Evolutionary conservation across 1,140 invertebrate species (phyloP), one percentile per base, ranked within the genome.

Genomic region (Agraylea sexmaculata): DNA sequence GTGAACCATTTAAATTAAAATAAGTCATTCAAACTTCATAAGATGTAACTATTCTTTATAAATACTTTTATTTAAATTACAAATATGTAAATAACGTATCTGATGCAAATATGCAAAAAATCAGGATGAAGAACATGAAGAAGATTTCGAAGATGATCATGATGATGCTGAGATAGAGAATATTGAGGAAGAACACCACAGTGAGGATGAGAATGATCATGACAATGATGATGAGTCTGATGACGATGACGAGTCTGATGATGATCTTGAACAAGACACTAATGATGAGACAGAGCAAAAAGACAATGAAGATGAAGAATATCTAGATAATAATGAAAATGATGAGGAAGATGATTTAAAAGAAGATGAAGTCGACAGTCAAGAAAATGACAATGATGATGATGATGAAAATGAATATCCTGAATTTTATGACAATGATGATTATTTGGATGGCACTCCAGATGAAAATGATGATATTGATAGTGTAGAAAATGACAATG

Each of bases 201-300:
- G 47, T 32, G 43, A 54, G 32, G 51, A 51, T 27, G 52, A 55
- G 40, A 37, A 46, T 31, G 46, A 45, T 20, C 36, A 52, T 11
- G 23, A 46, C 29, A 40, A 51, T 22, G 52, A 53, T 43, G 42
- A 52, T 21, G 51, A 54, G 30, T 45, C 53, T 18, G 47, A 56
- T 25, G 45, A 46, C 21, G 49, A 45, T 40, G 41, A 49, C 17
- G 42, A 51, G 16, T 43, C 59, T 47, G 52, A 59, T 33, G 49
- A 62, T 13, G 50, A 56, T 32, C 50, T 56, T 12, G 41, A 53
- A 32, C 45, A 56, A 32, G 49, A 55, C 33, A 48, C 49, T 31
- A 60, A 64, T n/a, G 40, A 54, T 36, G 45, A 53, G 29, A 44
- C 54, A 36, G 49, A 54, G 32, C 59, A 65, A 47, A 62, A 64